Percentiles rank a stretch among this genome's conserved stretches.
phyloP scores from a whole-genome alignment of 2,797 vertebrate species.

The Pelochelys cantorii region DNA sequence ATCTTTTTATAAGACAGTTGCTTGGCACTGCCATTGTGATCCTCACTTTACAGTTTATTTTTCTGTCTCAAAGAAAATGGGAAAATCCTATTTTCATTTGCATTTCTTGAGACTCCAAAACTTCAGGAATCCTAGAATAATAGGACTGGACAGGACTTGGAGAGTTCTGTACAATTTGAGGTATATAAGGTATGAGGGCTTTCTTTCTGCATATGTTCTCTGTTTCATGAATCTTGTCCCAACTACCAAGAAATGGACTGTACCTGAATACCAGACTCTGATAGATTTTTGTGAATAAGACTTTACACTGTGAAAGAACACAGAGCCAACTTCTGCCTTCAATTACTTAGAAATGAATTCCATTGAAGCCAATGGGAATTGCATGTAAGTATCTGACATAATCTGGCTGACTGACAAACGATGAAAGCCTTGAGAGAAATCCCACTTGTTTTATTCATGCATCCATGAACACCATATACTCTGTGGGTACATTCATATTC shows the following conservation, averaged over 20 bases:
- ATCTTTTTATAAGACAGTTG: neutral
- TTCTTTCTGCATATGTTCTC: neutral
- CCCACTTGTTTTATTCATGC: neutral
- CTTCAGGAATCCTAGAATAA: neutral
- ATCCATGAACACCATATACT: neutral
- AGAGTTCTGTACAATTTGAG: neutral
- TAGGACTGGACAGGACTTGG: too few relatives aligned
- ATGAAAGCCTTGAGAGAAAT: neutral
- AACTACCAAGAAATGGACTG: neutral
- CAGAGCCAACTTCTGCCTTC: slow-evolving; percentile 7
- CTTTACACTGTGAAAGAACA: neutral
- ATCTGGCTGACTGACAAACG: slow-evolving; percentile 13
- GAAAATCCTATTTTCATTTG: neutral
- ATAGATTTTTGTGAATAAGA: neutral
- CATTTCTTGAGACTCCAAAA: neutral
- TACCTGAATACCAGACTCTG: neutral
- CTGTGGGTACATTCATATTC: neutral
- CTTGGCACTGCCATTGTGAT: neutral
- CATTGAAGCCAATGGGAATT: neutral
- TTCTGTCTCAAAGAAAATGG: neutral
- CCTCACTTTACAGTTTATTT: neutral
- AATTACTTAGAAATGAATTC: neutral
- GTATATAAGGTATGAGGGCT: neutral
- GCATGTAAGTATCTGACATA: neutral
- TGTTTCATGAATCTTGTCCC: neutral